A percentile compares a stretch with the other conserved stretches of the same genome.
Evolutionary conservation across 2,888 invertebrate species (phyloP).

Genomic region (Gnatocerus cornutus): DNA sequence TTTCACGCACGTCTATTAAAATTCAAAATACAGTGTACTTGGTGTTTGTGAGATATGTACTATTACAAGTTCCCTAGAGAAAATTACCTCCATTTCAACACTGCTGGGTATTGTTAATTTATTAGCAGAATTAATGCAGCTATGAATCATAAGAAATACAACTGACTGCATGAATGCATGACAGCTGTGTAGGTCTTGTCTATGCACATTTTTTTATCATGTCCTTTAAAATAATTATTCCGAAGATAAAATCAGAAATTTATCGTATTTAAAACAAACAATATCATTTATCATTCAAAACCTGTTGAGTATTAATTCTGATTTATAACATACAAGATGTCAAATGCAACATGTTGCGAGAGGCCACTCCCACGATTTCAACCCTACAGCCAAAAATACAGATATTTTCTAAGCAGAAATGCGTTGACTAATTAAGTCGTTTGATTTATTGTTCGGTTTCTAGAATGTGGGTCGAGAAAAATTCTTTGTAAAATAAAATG

Average conservation of each 20-base stretch:
- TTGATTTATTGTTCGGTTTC: slow-evolving; percentile 30
- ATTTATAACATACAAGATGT: slow-evolving; percentile 27
- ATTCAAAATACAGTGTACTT: slow-evolving; percentile 43
- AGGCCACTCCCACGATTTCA: slow-evolving; percentile 21
- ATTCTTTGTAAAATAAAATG: too few species aligned
- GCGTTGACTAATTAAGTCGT: slow-evolving; percentile 10
- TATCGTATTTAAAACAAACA: slow-evolving; percentile 33
- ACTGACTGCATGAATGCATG: slow-evolving; percentile 11
- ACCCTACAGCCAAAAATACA: slow-evolving; percentile 36
- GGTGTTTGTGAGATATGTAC: slow-evolving; percentile 57
- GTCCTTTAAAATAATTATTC: slow-evolving; percentile 22
- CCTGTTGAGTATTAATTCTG: slow-evolving; percentile 26
- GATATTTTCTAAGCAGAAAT: background rate
- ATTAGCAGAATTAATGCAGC: slow-evolving; percentile 46
- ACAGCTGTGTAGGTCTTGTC: slow-evolving; percentile 35
- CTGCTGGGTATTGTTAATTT: slow-evolving; percentile 51
- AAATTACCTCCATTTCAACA: slow-evolving; percentile 62
- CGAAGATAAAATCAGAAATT: slow-evolving; percentile 35
- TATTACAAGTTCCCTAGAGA: slow-evolving; percentile 64
- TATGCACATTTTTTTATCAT: slow-evolving; percentile 7
- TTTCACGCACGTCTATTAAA: slow-evolving; percentile 47
- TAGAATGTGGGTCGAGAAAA: background rate
- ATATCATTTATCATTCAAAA: slow-evolving; percentile 33
- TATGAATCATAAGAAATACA: slow-evolving; percentile 44
- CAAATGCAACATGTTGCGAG: slow-evolving; percentile 7